Conservation (phyloP, 1,140 invertebrate species). For the Ceratitis capitata region DNA sequence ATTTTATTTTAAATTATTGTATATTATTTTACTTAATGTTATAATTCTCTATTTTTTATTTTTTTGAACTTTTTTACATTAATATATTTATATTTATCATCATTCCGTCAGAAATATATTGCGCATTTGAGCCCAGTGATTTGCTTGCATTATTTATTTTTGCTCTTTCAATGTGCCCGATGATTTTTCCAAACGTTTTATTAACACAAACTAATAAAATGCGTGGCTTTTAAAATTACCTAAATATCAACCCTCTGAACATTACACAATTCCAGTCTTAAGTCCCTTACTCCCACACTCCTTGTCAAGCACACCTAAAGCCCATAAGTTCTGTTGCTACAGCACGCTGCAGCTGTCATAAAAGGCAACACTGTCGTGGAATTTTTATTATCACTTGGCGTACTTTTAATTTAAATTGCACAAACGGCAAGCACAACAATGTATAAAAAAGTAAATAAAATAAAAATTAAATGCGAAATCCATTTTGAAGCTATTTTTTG, state of each 20-base stretch:
- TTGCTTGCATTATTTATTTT: constrained; percentile 34
- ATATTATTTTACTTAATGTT: too few relatives aligned
- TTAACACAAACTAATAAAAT: constrained; percentile 35
- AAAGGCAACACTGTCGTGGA: constrained; percentile 26
- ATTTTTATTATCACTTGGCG: constrained; percentile 39
- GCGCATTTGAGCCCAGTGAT: background rate
- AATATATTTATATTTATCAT: too few relatives aligned
- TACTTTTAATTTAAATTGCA: constrained; percentile 40
- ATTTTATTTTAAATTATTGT: too few relatives aligned
- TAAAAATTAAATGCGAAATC: constrained; percentile 33
- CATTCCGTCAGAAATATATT: too few relatives aligned
- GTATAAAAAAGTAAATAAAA: constrained; percentile 15
- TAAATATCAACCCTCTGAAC: background rate
- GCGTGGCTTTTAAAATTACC: constrained; percentile 13
- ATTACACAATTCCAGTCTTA: too few relatives aligned
- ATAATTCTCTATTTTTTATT: too few relatives aligned
- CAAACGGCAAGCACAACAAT: background rate
- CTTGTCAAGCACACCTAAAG: background rate
- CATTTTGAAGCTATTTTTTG: constrained; percentile 33
- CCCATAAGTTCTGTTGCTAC: background rate
- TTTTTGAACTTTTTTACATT: too few relatives aligned
- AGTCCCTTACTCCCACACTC: background rate
- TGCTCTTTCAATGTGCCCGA: background rate
- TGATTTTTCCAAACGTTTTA: constrained; percentile 39
- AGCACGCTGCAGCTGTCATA: background rate